phyloP scores from a whole-genome alignment of 2,113 vertebrate genomes.

The Aldabrachelys gigantea region DNA sequence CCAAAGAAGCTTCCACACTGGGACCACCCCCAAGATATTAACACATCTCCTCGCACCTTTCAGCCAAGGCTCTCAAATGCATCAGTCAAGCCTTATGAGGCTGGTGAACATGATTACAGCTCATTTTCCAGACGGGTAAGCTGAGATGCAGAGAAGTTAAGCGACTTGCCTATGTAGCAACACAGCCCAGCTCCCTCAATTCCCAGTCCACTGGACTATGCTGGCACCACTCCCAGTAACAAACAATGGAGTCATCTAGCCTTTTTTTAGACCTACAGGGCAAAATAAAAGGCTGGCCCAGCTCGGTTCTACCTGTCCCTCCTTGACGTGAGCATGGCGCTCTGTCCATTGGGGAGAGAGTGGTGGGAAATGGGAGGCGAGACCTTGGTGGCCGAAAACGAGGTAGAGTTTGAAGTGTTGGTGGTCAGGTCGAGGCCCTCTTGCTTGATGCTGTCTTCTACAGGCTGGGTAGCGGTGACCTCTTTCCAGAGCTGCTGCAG shows the following conservation, averaged over 20 bases:
- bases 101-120: neutral
- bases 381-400: constrained; percentile 93
- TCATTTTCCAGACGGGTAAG: neutral
- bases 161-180: neutral
- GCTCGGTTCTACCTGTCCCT: constrained; percentile 90
- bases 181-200: neutral
- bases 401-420: constrained; percentile 97
- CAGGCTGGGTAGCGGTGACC: constrained; percentile 87
- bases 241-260: neutral
- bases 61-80: neutral
- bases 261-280: neutral
- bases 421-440: constrained; percentile 98
- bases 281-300: neutral
- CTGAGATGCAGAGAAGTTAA: neutral
- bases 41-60: neutral
- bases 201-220: neutral
- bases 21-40: neutral
- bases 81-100: neutral
- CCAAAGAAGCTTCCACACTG: neutral
- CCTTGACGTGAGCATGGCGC: constrained; percentile 93
- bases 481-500: constrained; percentile 99
- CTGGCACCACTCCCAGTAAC: fast-evolving
- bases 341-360: constrained; percentile 95
- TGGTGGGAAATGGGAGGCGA: constrained; percentile 94
- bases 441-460: constrained; percentile 94